phyloP scores from a whole-genome alignment of 2,113 vertebrate genomes.

The Tautogolabrus adspersus region DNA sequence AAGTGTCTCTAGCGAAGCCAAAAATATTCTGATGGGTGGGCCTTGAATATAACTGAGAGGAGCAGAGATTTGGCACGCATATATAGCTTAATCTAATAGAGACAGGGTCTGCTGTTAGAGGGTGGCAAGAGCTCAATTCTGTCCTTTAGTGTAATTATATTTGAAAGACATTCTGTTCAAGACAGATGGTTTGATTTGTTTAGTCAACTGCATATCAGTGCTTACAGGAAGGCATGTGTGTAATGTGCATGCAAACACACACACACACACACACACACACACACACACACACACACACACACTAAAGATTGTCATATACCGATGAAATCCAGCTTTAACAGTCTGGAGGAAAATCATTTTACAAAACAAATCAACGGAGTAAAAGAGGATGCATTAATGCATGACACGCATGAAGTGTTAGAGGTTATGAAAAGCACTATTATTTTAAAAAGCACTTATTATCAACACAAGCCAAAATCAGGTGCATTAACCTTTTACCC shows the following conservation, averaged over 20 bases:
- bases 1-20: conserved; percentile 48
- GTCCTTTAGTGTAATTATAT: conserved; percentile 27
- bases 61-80: conserved; percentile 23
- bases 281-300: background rate
- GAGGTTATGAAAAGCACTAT: conserved; percentile 43
- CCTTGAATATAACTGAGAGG: conserved; percentile 7
- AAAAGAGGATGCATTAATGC: conserved; percentile 34
- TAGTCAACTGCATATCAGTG: conserved; percentile 7
- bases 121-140: conserved; percentile 24
- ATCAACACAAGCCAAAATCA: conserved; percentile 33
- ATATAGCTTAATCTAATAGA: conserved; percentile 35
- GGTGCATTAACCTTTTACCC: conserved; percentile 64
- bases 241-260: conserved; percentile 6
- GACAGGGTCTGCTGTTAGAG: conserved; percentile 23
- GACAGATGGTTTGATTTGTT: conserved; percentile 53
- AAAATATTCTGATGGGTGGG: conserved; percentile 56
- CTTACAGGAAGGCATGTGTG: conserved; percentile 1
- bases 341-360: conserved; percentile 32
- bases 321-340: conserved; percentile 2
- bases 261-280: background rate
- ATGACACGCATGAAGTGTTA: conserved; percentile 23
- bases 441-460: conserved; percentile 47
- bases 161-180: conserved; percentile 39
- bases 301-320: background rate
- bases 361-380: conserved; percentile 35